phyloP scores from a whole-genome alignment of 2,888 invertebrate genomes.

The Notocelia uddmanniana region DNA sequence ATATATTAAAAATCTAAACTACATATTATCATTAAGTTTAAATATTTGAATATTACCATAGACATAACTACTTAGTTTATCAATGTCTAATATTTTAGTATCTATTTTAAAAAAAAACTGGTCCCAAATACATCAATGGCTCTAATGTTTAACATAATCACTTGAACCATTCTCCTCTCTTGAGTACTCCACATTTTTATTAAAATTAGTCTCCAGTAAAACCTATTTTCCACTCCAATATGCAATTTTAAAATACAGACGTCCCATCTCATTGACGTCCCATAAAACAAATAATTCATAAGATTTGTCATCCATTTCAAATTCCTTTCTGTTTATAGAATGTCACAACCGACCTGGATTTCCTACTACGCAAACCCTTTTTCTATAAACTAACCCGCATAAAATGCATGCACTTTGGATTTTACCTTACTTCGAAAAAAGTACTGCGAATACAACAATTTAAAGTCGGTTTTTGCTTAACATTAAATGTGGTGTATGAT shows the following conservation, averaged over 20 bases:
- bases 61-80: too few relatives aligned
- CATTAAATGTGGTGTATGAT: constrained; percentile 19
- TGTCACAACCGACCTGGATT: neutral
- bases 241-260: neutral
- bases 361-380: neutral
- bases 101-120: too few relatives aligned
- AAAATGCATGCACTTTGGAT: constrained; percentile 47
- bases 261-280: constrained; percentile 14
- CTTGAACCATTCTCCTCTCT: neutral
- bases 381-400: constrained; percentile 16
- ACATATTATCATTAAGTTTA: too few relatives aligned
- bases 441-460: neutral
- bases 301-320: constrained; percentile 46
- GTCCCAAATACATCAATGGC: neutral
- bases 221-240: neutral
- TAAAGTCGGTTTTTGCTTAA: constrained; percentile 25
- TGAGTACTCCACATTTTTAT: neutral
- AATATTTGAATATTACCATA: too few relatives aligned
- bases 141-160: neutral
- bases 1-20: too few relatives aligned
- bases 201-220: neutral
- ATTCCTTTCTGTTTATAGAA: constrained; percentile 11
- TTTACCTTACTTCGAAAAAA: neutral
- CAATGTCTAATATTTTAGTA: too few relatives aligned
- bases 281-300: constrained; percentile 30